These are phyloP conservation scores for Nyctereutes procyonoides DNA, from an alignment of 2,113 vertebrate genomes.

Conservation along the genomic window DNA sequence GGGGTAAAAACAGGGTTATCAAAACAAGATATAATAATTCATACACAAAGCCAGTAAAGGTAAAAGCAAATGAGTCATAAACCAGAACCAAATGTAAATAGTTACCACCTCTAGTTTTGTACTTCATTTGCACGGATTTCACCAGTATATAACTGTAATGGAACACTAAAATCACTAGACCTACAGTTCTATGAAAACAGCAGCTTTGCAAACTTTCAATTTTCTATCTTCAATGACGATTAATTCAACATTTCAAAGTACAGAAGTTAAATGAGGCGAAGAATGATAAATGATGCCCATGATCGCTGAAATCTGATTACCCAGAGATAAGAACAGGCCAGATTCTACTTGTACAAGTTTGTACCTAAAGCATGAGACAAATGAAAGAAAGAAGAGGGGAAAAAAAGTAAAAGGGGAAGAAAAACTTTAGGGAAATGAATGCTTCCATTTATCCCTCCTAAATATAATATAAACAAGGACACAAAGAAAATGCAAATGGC, in stretches of 20 bases:
- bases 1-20: neutral
- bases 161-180: slow-evolving; percentile 76
- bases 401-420: slow-evolving; percentile 71
- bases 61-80: slow-evolving; percentile 64
- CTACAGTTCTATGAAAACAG: slow-evolving; percentile 66
- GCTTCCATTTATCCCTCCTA: slow-evolving; percentile 26
- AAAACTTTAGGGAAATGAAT: slow-evolving; percentile 75
- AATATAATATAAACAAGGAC: slow-evolving; percentile 44
- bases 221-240: slow-evolving; percentile 89
- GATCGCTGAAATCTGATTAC: slow-evolving; percentile 89
- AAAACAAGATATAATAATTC: slow-evolving; percentile 20
- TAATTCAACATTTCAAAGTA: slow-evolving; percentile 92
- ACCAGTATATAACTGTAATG: slow-evolving; percentile 40
- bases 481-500: slow-evolving; percentile 66
- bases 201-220: slow-evolving; percentile 75
- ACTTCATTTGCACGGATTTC: slow-evolving; percentile 61
- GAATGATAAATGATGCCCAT: slow-evolving; percentile 91
- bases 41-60: slow-evolving; percentile 39
- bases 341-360: slow-evolving; percentile 18
- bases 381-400: neutral
- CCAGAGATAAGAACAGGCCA: slow-evolving; percentile 81
- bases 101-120: slow-evolving; percentile 62
- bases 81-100: slow-evolving; percentile 45
- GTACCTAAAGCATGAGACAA: slow-evolving; percentile 12
- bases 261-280: slow-evolving; percentile 89